These are phyloP conservation scores for Diplogasteroides magnus DNA, from an alignment of 1,140 invertebrate genomes.

Conservation along the genomic window DNA sequence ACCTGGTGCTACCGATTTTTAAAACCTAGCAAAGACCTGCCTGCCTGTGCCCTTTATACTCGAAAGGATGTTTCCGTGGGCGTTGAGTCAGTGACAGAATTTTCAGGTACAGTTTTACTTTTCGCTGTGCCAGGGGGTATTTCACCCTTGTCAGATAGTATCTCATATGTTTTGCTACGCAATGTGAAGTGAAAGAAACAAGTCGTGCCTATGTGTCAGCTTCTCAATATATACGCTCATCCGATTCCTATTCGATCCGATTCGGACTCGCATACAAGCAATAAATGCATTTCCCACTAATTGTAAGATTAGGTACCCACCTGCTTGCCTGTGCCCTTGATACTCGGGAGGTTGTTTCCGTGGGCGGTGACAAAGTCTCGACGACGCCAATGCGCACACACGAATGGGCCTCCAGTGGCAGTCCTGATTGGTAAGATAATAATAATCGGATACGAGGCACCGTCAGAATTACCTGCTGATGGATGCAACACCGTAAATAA, in stretches of 20 bases:
- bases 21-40: constrained; percentile 62
- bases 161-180: no score
- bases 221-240: background rate
- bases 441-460: no score
- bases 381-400: constrained; percentile 75
- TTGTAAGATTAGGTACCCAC: constrained; percentile 56
- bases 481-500: no score
- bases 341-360: constrained; percentile 67
- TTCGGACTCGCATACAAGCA: background rate
- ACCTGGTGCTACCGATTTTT: no score
- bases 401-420: constrained; percentile 69
- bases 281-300: constrained; percentile 3
- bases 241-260: background rate
- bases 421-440: constrained; percentile 13
- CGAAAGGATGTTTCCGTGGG: constrained; percentile 68
- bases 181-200: no score
- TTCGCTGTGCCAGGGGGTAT: no score
- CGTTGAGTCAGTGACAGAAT: constrained; percentile 74
- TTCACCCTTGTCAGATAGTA: no score
- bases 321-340: constrained; percentile 69
- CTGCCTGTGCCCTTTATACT: constrained; percentile 67
- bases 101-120: no score
- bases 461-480: no score
- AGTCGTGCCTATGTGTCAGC: background rate
- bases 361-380: constrained; percentile 73